phyloP scores from a whole-genome alignment of 92 coral and sea anemone genomes.

The Metridium senile region DNA sequence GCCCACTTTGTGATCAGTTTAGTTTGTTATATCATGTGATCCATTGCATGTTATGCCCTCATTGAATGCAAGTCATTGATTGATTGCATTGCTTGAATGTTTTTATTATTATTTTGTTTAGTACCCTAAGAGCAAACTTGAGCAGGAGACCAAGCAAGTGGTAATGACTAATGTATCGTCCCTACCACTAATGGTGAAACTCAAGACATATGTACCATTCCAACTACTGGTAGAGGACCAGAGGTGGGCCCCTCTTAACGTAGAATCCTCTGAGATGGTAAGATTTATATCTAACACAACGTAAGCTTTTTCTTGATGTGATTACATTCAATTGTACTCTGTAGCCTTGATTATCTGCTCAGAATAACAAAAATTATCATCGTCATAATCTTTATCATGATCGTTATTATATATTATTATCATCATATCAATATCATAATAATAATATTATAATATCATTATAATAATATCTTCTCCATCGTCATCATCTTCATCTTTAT shows the following conservation, averaged over 20 bases:
- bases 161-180: conserved; percentile 93
- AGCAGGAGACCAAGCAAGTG: conserved; percentile 86
- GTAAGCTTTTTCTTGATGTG: background rate
- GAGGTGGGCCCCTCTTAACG: conserved; percentile 85
- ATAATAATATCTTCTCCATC: too few relatives aligned
- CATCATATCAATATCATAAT: too few relatives aligned
- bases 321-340: background rate
- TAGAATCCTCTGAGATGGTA: conserved; percentile 77
- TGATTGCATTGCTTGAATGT: background rate
- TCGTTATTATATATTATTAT: too few relatives aligned
- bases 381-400: too few relatives aligned
- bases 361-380: too few relatives aligned
- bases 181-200: conserved; percentile 75
- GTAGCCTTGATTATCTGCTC: background rate
- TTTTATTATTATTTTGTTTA: conserved; percentile 15
- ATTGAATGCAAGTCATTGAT: too few relatives aligned
- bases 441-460: too few relatives aligned
- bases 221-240: conserved; percentile 88
- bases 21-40: too few relatives aligned
- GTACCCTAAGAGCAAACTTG: conserved; percentile 89
- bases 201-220: conserved; percentile 79
- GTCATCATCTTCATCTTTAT: too few relatives aligned
- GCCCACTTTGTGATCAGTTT: too few relatives aligned
- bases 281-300: too few relatives aligned
- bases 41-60: too few relatives aligned